phyloP scores from a whole-genome alignment of 2,888 invertebrate species.

The Andricus curvator region DNA sequence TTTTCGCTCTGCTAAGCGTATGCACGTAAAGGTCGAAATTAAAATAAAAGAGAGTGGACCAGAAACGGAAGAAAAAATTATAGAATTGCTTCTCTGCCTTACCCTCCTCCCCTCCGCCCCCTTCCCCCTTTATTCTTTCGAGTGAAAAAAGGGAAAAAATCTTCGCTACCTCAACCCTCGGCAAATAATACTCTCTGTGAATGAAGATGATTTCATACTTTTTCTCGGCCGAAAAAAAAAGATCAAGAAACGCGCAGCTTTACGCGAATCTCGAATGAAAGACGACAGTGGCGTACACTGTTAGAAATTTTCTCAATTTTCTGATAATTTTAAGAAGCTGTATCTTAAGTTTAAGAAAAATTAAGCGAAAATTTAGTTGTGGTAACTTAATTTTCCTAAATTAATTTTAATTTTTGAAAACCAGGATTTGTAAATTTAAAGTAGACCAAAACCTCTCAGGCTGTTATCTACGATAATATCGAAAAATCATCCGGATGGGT shows the following conservation, averaged over 20 bases:
- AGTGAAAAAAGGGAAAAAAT: constrained; percentile 5
- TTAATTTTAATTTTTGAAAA: neutral
- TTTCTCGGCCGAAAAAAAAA: neutral
- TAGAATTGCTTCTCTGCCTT: constrained; percentile 52
- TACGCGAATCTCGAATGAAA: neutral
- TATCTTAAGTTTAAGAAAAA: neutral
- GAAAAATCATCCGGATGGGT: too few relatives aligned
- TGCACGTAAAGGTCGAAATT: constrained; percentile 56
- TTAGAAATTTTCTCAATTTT: neutral
- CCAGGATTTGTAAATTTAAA: too few relatives aligned
- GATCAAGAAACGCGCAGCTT: neutral
- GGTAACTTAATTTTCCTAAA: constrained; percentile 4
- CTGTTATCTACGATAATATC: too few relatives aligned
- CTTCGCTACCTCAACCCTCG: neutral
- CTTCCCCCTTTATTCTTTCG: neutral
- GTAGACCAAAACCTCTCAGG: too few relatives aligned
- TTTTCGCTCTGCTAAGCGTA: constrained; percentile 54
- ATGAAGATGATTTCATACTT: constrained; percentile 27
- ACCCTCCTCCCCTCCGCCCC: constrained; percentile 37
- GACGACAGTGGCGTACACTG: neutral
- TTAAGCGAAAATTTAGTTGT: neutral
- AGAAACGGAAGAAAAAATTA: constrained; percentile 56
- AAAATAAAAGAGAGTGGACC: constrained; percentile 57
- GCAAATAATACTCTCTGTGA: constrained; percentile 7
- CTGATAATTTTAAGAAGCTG: neutral